Percentiles rank a stretch among this genome's conserved stretches.
Evolutionary conservation across 2,888 invertebrate species (phyloP).

Genomic region (Xestobium rufovillosum): DNA sequence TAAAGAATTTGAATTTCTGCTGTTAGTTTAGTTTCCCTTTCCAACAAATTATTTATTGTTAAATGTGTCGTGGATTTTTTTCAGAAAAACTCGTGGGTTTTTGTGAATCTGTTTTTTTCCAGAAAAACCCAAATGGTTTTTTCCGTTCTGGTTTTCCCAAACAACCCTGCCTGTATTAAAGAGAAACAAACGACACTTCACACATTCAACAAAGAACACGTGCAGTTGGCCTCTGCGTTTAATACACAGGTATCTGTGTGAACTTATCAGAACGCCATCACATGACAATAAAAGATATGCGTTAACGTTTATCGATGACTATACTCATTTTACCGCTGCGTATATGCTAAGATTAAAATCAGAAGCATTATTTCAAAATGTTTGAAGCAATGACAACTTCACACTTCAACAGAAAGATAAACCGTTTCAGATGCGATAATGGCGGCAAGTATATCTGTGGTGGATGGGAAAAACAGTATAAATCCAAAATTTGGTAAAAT

Average conservation of each 20-base stretch:
- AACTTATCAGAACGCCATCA: constrained; percentile 24
- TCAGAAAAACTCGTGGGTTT: no score
- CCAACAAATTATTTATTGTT: no score
- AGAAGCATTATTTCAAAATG: constrained; percentile 23
- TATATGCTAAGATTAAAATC: constrained; percentile 24
- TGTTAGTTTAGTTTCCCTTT: no score
- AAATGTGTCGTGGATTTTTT: no score
- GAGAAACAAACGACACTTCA: constrained; percentile 22
- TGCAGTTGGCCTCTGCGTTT: constrained; percentile 21
- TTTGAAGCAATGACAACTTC: constrained; percentile 24
- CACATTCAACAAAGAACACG: constrained; percentile 18
- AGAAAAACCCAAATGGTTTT: no score
- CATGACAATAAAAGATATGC: constrained; percentile 20
- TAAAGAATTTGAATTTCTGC: no score
- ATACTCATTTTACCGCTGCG: constrained; percentile 24
- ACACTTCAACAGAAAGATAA: constrained; percentile 12
- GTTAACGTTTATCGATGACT: constrained; percentile 28
- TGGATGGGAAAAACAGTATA: no score
- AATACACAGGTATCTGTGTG: constrained; percentile 27
- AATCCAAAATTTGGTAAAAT: no score
- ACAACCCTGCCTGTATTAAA: no score
- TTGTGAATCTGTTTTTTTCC: no score
- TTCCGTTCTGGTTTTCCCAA: no score
- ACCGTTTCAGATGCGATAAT: constrained; percentile 18
- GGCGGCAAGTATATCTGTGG: constrained; percentile 22